Base-by-base conservation (phyloP, 2,113 vertebrate genomes). In the Stercorarius parasiticus region DNA sequence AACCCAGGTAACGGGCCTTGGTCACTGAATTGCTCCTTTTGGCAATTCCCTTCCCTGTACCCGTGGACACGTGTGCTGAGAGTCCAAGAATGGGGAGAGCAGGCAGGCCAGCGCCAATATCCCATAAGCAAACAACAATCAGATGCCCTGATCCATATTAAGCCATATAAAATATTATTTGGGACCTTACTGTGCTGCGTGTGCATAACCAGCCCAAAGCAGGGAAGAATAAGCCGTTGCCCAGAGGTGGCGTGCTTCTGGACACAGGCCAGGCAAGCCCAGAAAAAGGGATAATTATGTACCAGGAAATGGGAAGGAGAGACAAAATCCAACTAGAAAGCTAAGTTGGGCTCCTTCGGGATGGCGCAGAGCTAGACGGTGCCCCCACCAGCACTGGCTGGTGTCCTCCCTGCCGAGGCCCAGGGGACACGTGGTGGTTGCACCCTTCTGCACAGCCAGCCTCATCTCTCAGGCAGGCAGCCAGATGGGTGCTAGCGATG, bases 381-480 rank as follows among this genome's bases (percentile, higher is more conserved):
- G 40, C 29, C 30, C 61, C 36, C 36, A 21, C 21, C 77, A 58
- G 36, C 18, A 2, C 47, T 36, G 7, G 3, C 25, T 56, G 71
- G 2, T 42, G 32, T 27, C 2, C 0, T 25, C 20, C 59, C 26
- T 20, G 10, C 22, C 1, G 1, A 43, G 62, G n/a, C n/a, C 21
- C 8, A 25, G 34, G 6, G 19, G 13, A 36, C 2, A 2, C 22
- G 56, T 20, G 67, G 5, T 50, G 53, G 40, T 3, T 20, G 38
- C 26, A 58, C 15, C 61, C 52, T 21, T 6, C 6, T 11, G 8
- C 73, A 71, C 70, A 71, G 61, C 7, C 0, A 11, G 34, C 50
- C 50, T 79, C 36, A 12, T 2, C 26, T 29, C 40, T 26, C 19
- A 84, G 61, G 55, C 66, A 50, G n/a, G 29, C 36, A 53, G 58